Evolutionary conservation across 2,113 vertebrate genomes (phyloP).

Genomic region (Labrus mixtus): DNA sequence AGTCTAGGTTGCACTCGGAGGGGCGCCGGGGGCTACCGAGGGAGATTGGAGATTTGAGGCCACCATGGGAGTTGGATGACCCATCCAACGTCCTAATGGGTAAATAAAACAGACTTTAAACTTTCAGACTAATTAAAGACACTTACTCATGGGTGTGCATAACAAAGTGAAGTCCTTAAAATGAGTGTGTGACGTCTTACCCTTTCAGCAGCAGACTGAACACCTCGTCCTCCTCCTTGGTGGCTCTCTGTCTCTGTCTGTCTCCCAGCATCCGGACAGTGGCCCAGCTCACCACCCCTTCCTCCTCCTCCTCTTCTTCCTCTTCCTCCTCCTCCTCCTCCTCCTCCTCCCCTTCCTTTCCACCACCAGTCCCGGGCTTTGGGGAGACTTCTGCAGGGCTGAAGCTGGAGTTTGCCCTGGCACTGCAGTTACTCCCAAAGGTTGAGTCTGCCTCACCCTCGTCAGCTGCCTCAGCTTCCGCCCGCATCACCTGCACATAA

Average conservation of each 20-base stretch:
- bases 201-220: constrained; percentile 75
- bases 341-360: constrained; percentile 18
- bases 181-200: constrained; percentile 53
- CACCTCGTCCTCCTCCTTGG: constrained; percentile 70
- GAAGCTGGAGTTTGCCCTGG: constrained; percentile 79
- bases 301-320: constrained; percentile 78
- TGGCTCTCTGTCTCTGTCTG: constrained; percentile 69
- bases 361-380: constrained; percentile 20
- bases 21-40: constrained; percentile 86
- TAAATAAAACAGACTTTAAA: background rate
- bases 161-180: background rate
- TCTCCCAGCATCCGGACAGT: constrained; percentile 81
- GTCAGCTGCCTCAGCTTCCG: constrained; percentile 69
- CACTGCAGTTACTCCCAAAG: constrained; percentile 89
- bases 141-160: background rate
- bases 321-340: constrained; percentile 37
- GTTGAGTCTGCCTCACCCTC: constrained; percentile 91
- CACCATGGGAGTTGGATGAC: constrained; percentile 22
- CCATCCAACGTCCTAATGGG: constrained; percentile 52
- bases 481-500: constrained; percentile 73
- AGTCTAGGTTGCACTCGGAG: constrained; percentile 91
- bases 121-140: too few relatives aligned
- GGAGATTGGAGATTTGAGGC: constrained; percentile 89
- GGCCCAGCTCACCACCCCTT: constrained; percentile 86
- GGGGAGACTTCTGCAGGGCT: constrained; percentile 43